Evolutionary conservation across 2,888 invertebrate genomes (phyloP), one percentile per base, ranked within the genome.

Genomic region (Athripsodes cinereus): DNA sequence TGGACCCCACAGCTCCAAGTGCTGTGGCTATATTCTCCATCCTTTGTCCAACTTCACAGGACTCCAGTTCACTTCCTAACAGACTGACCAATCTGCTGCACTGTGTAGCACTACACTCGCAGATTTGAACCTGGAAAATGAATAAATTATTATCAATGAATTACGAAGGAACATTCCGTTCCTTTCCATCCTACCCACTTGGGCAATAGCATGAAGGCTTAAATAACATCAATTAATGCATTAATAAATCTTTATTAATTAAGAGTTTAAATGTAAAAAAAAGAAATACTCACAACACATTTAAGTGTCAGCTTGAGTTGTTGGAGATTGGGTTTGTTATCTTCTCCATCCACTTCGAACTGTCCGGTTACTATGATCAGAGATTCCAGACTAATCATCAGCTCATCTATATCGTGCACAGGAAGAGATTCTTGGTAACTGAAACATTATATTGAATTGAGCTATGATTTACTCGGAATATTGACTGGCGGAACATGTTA

Each of bases 361-460:
- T 70, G 69, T 2, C 76, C 74, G 0, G 76, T 74, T 0, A 76
- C 74, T 22, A 87, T 77, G 22, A 88, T 85, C 44, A 87, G 69
- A 0, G 86, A 84, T 68, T 89, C 87, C 8, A 88, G 71, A 3
- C 85, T 84, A 53, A 83, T 73, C 68, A 87, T 82, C 35, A 86
- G 75, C 59, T 88, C 85, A 1, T 80, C 75, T 2, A 81, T 78
- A 1, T 82, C 83, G 54, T 82, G 81, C 3, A 82, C 83, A 2
- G 85, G 83, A 3, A 86, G 70, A 59, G 76, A 76, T 70, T 87
- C 87, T 67, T 83, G 81, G 59, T 85, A 87, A 65, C 87, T 87
- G 64, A 3, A 61, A 69, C 67, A 49, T 49, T 5, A 19, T 44
- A 44, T n/a, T n/a, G n/a, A n/a, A n/a, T n/a, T n/a, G n/a, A n/a